Evolutionary conservation across 2,888 invertebrate species (phyloP).

Genomic region (Lamproptera curius): DNA sequence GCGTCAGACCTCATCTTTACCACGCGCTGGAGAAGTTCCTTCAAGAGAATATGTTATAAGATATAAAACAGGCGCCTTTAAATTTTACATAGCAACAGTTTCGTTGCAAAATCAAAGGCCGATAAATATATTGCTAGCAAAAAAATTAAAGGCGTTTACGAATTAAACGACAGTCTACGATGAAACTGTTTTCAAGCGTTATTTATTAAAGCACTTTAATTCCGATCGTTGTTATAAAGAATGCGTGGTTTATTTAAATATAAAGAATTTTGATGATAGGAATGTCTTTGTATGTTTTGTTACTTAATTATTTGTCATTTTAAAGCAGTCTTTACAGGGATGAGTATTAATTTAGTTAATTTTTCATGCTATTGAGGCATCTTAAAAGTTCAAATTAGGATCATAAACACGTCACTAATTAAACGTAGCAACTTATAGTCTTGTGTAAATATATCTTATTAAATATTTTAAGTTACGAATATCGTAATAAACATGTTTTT

Average conservation of each 20-base stretch:
- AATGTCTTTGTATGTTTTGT: conserved; percentile 27
- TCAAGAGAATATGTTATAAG: conserved; percentile 57
- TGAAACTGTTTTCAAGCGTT: background rate
- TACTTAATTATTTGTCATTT: conserved; percentile 48
- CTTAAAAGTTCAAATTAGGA: conserved; percentile 23
- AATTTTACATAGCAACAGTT: background rate
- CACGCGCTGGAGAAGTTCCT: conserved; percentile 93
- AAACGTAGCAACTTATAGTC: conserved; percentile 26
- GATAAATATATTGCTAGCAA: background rate
- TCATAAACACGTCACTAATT: conserved; percentile 20
- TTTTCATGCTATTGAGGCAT: conserved; percentile 18
- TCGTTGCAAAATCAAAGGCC: background rate
- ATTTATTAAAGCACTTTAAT: background rate
- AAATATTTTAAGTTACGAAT: conserved; percentile 51
- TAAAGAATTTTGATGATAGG: background rate
- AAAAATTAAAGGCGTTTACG: background rate
- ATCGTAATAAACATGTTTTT: conserved; percentile 56
- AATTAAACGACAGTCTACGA: background rate
- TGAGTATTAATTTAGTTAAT: conserved; percentile 17
- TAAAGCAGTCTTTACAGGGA: conserved; percentile 20
- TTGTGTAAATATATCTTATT: conserved; percentile 50
- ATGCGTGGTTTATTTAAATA: background rate
- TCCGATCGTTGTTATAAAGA: background rate
- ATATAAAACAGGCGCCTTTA: background rate
- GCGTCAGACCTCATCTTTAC: conserved; percentile 92